Evolutionary conservation across 2,888 invertebrate species (phyloP), one percentile per base, ranked within the genome.

Genomic region (Caenorhabditis sp.): DNA sequence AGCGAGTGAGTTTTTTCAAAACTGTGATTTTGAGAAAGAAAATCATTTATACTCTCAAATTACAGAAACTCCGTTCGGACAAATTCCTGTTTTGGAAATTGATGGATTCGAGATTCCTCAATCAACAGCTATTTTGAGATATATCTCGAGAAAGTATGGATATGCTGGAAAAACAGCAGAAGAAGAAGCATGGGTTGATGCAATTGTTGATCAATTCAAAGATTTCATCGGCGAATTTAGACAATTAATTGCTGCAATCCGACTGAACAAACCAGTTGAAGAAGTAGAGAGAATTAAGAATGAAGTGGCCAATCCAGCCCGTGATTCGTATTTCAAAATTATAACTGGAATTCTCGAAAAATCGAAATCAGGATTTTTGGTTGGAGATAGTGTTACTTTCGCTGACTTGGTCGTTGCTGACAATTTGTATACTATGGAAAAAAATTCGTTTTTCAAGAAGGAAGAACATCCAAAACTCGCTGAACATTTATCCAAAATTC

Each of bases 31-130:
- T 23, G 24, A 12, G 8, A 23, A 12, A 8, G n/a, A n/a, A n/a
- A 8, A 17, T 17, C 4, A 17, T 50, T 4, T 19, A 50, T 17
- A 8, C 5, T 31, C 10, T 31, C 10, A 6, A 31, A 31, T 63
- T 71, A 1, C 58, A 72, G 72, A 27, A 0, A 69, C 73, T 10
- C 77, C 79, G 53, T 79, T 77, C 51, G 77, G 77, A 1, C 69
- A 77, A 58, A 43, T 76, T 24, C 79, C 79, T 10, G 74, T 79
- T 1, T 61, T 79, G 27, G 66, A 62, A 26, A 74, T 78, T 6
- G 76, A 78, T 26, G 79, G 79, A 26, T 62, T 68, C 26, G 55
- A 63, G 17, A 78, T 79, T 43, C 77, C 79, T 1, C 77, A 79
- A 59, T 79, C 79, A 1, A 37, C 70, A 1, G 79, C 79, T 36